Conservation (phyloP, 2,797 vertebrate genomes). For the Gila robusta region DNA sequence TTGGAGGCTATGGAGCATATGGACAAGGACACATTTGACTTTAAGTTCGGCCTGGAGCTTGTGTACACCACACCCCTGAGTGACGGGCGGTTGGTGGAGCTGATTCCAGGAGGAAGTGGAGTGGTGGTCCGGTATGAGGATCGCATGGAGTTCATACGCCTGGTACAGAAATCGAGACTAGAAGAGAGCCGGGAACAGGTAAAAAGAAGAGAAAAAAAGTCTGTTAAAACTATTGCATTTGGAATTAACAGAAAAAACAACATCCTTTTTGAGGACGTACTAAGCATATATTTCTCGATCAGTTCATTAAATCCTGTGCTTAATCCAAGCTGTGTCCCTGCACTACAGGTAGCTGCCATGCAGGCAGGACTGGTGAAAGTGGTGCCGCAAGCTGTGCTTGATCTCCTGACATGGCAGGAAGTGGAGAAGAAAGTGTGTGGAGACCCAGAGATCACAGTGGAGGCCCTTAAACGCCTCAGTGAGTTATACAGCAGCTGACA, state of each 20-base stretch:
- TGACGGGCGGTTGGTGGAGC: constrained; percentile 88
- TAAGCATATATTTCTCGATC: neutral
- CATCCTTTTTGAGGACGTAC: neutral
- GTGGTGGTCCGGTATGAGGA: constrained; percentile 88
- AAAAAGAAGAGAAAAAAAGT: neutral
- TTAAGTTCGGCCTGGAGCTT: constrained; percentile 94
- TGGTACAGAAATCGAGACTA: constrained; percentile 91
- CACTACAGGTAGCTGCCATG: constrained; percentile 86
- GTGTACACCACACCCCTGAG: constrained; percentile 93
- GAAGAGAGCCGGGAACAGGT: constrained; percentile 96
- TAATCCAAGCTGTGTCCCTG: constrained; percentile 27
- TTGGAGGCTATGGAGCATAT: constrained; percentile 96
- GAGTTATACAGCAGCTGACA: constrained; percentile 73
- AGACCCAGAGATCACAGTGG: constrained; percentile 96
- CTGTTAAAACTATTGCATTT: neutral
- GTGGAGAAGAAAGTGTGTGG: constrained; percentile 97
- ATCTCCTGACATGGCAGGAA: constrained; percentile 97
- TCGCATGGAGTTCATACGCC: constrained; percentile 87
- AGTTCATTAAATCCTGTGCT: neutral
- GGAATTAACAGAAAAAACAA: neutral
- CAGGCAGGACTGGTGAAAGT: constrained; percentile 95
- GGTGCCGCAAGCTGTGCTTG: constrained; percentile 96
- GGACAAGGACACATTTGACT: constrained; percentile 95
- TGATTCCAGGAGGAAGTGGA: constrained; percentile 86
- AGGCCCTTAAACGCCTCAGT: constrained; percentile 96